Evolutionary conservation across 2,888 invertebrate species (phyloP).

Genomic region (Laothoe populi): DNA sequence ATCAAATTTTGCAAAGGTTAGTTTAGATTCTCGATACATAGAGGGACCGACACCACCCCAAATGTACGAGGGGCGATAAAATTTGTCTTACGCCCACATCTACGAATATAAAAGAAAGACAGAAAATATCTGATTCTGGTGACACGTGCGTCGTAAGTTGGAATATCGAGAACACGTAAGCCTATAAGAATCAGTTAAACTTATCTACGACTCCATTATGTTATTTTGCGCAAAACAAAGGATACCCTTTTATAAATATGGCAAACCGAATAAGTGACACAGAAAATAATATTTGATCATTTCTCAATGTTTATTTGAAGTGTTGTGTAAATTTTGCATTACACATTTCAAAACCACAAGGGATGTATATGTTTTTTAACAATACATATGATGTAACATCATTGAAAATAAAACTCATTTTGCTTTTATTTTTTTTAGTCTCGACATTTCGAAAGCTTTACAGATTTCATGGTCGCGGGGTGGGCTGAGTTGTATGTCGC

Average conservation of each 20-base stretch:
- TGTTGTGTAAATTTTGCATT: too few relatives aligned
- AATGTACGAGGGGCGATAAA: conserved; percentile 50
- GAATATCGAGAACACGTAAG: conserved; percentile 43
- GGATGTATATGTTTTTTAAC: too few relatives aligned
- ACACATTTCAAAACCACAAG: too few relatives aligned
- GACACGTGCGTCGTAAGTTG: conserved; percentile 48
- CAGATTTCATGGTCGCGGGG: too few relatives aligned
- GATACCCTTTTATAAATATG: background rate
- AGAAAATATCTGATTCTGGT: conserved; percentile 38
- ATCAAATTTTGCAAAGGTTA: conserved; percentile 53
- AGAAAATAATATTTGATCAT: too few relatives aligned
- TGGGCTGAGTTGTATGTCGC: too few relatives aligned
- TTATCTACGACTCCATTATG: conserved; percentile 38
- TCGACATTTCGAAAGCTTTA: too few relatives aligned
- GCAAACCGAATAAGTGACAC: too few relatives aligned
- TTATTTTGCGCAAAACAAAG: conserved; percentile 34
- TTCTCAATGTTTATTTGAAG: too few relatives aligned
- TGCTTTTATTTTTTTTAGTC: too few relatives aligned
- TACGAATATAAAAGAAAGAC: conserved; percentile 45
- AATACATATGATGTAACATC: too few relatives aligned
- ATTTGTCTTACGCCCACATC: conserved; percentile 48
- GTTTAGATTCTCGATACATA: conserved; percentile 55
- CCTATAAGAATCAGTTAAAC: conserved; percentile 40
- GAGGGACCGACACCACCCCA: conserved; percentile 43
- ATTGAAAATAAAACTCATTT: too few relatives aligned